A percentile compares a stretch with the other conserved stretches of the same genome.
These are phyloP conservation scores for Spodoptera picta DNA, from an alignment of 2,888 invertebrate species.

Conservation along the genomic window DNA sequence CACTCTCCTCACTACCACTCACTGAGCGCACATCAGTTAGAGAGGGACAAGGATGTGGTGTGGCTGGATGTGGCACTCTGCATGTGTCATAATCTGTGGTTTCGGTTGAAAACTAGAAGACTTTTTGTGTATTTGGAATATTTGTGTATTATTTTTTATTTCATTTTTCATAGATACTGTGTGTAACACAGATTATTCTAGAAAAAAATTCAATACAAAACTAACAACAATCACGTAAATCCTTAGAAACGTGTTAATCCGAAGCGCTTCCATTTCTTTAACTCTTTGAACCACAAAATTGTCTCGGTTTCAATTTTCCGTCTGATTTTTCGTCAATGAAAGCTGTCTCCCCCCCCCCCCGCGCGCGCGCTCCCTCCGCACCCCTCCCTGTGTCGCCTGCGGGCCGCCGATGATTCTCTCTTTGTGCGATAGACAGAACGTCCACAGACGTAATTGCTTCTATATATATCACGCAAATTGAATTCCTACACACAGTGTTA, in stretches of 20 bases:
- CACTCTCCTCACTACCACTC: slow-evolving; percentile 33
- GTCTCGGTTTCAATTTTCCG: slow-evolving; percentile 57
- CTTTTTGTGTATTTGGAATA: too few relatives aligned
- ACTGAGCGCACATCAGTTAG: slow-evolving; percentile 23
- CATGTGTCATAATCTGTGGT: background rate
- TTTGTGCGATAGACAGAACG: slow-evolving; percentile 57
- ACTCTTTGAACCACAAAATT: slow-evolving; percentile 38
- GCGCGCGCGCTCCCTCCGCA: too few relatives aligned
- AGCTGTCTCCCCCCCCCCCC: slow-evolving; percentile 10
- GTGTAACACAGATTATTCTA: too few relatives aligned
- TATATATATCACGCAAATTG: slow-evolving; percentile 51
- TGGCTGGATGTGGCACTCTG: slow-evolving; percentile 23
- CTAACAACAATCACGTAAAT: too few relatives aligned
- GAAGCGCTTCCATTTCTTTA: slow-evolving; percentile 20
- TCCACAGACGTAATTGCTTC: slow-evolving; percentile 57
- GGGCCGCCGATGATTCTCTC: slow-evolving; percentile 42
- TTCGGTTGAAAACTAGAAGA: background rate
- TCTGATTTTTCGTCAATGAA: slow-evolving; percentile 60
- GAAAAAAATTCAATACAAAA: too few relatives aligned
- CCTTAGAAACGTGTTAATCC: background rate
- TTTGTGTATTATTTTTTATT: too few relatives aligned
- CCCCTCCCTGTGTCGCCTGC: slow-evolving; percentile 11
- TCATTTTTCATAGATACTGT: too few relatives aligned
- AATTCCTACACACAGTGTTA: slow-evolving; percentile 42
- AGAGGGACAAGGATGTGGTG: slow-evolving; percentile 15